A percentile compares a stretch with the other conserved stretches of the same genome.
These are phyloP conservation scores for Pammene aurita DNA, from an alignment of 2,888 invertebrate genomes.

Conservation along the genomic window DNA sequence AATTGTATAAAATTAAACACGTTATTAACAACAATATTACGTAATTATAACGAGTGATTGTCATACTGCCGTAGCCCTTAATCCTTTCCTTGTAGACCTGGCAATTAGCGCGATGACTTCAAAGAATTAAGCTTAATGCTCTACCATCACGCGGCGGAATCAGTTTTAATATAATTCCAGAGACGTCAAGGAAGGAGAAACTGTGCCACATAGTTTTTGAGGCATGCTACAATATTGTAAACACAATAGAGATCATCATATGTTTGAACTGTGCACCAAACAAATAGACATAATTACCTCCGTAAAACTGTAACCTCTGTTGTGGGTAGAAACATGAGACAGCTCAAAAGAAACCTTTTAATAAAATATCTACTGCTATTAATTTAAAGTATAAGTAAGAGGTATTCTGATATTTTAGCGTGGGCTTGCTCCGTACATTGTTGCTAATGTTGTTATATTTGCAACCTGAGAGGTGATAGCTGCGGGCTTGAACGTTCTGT, in stretches of 20 bases:
- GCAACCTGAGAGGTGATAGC: background rate
- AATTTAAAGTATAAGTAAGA: background rate
- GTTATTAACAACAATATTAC: conserved; percentile 21
- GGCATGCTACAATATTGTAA: background rate
- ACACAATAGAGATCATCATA: background rate
- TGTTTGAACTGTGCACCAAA: too few species aligned
- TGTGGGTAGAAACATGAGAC: background rate
- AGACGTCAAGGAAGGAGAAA: background rate
- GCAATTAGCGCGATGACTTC: conserved; percentile 21
- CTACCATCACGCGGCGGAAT: conserved; percentile 24
- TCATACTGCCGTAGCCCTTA: conserved; percentile 17
- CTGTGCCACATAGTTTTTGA: background rate
- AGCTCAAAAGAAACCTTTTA: background rate
- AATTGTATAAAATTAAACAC: conserved; percentile 10
- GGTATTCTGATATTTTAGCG: background rate
- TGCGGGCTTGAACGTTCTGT: background rate
- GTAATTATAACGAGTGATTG: conserved; percentile 19
- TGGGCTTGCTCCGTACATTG: background rate
- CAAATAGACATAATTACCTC: too few species aligned
- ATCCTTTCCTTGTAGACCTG: conserved; percentile 22
- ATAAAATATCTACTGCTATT: background rate
- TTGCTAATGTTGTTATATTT: background rate
- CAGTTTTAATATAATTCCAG: conserved; percentile 31
- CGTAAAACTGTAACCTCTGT: too few species aligned
- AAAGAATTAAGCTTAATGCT: conserved; percentile 34